Conservation (phyloP, 2,113 vertebrate species). For the Romanogobio albipinnatus region DNA sequence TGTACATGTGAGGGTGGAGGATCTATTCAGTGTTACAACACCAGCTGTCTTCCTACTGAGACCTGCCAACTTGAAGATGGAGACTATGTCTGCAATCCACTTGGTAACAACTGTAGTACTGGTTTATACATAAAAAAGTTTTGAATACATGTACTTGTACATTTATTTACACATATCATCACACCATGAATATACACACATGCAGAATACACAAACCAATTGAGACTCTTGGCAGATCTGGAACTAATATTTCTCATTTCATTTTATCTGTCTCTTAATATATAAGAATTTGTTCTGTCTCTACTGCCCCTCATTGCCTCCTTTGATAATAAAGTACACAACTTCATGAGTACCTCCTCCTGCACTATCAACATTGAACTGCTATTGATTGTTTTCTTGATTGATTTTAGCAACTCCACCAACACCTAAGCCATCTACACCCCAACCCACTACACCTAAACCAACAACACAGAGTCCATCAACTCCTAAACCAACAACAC, state of each 20-base stretch:
- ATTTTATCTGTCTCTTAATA: conserved; percentile 36
- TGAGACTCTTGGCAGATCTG: not conserved
- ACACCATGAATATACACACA: not conserved
- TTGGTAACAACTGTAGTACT: conserved; percentile 62
- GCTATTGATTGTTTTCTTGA: no score
- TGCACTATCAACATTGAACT: conserved; percentile 74
- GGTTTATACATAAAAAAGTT: not conserved
- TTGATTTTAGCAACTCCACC: not conserved
- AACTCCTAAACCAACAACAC: conserved; percentile 31
- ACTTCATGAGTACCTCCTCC: conserved; percentile 88
- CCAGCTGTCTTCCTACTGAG: conserved; percentile 70
- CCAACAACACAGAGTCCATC: conserved; percentile 47
- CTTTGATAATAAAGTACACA: conserved; percentile 73
- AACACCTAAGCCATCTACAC: conserved; percentile 26
- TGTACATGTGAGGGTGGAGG: conserved; percentile 74
- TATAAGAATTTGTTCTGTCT: conserved; percentile 64
- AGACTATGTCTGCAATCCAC: conserved; percentile 74
- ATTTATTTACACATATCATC: not conserved
- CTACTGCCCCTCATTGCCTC: conserved; percentile 81
- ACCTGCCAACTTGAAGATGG: conserved; percentile 75
- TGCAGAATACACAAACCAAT: not conserved
- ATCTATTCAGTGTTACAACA: conserved; percentile 68
- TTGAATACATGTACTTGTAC: not conserved
- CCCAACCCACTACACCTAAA: not conserved
- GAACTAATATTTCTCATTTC: not conserved